Evolutionary conservation across 2,797 vertebrate species (phyloP).

Genomic region (Myotis vivesi): DNA sequence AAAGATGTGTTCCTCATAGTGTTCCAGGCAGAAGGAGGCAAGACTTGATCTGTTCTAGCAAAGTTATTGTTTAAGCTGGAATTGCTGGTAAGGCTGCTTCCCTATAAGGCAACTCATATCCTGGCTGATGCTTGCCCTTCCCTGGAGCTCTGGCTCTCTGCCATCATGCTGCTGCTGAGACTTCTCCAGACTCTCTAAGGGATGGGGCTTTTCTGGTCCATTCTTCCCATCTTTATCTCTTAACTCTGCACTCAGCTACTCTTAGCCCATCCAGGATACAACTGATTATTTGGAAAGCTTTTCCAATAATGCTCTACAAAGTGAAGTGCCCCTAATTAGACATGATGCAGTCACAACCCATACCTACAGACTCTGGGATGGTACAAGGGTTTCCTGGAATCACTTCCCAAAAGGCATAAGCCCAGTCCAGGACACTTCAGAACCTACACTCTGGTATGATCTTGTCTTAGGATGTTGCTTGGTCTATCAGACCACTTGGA

Average conservation of each 20-base stretch:
- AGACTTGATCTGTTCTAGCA: slow-evolving; percentile 28
- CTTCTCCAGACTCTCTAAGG: not conserved
- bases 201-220: not conserved
- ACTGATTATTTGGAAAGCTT: not conserved
- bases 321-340: not conserved
- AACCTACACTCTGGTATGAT: not conserved
- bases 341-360: not conserved
- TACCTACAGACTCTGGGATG: not conserved
- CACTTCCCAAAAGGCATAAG: not conserved
- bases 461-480: not conserved
- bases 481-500: not conserved
- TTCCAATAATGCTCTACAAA: not conserved
- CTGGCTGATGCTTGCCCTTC: slow-evolving; percentile 43
- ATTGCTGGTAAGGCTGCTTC: slow-evolving; percentile 67
- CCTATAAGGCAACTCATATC: slow-evolving; percentile 63
- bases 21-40: not conserved
- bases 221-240: not conserved
- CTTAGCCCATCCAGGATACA: not conserved
- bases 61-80: slow-evolving; percentile 69
- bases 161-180: not conserved
- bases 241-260: not conserved
- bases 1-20: not conserved
- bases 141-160: slow-evolving; percentile 50
- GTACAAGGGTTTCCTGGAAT: not conserved
- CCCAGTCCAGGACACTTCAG: not conserved